Conservation (phyloP, 1,140 invertebrate genomes). For the Zelostemma sp. region DNA sequence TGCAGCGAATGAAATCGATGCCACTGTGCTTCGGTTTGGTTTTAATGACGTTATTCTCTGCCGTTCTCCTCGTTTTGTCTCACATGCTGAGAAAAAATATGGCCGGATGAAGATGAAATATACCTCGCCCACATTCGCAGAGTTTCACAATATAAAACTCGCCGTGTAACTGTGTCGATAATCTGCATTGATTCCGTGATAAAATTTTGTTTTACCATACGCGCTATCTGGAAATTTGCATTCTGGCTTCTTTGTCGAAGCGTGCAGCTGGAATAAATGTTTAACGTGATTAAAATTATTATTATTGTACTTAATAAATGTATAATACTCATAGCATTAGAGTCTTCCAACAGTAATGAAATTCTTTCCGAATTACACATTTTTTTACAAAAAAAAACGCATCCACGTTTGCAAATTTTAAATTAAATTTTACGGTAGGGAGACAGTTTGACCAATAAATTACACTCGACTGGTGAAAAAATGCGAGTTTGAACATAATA, state of each 20-base stretch:
- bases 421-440: too few relatives aligned
- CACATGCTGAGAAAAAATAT: constrained; percentile 7
- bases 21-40: not conserved
- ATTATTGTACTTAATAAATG: not conserved
- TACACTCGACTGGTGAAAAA: not conserved
- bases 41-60: constrained; percentile 10
- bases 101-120: constrained; percentile 7
- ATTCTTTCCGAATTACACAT: too few relatives aligned
- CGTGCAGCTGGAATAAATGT: not conserved
- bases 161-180: not conserved
- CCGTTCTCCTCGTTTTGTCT: constrained; percentile 5
- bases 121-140: not conserved
- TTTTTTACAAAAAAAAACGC: too few relatives aligned
- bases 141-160: not conserved
- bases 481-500: not conserved
- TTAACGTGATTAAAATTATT: not conserved
- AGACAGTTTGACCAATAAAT: too few relatives aligned
- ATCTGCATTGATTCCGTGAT: constrained; percentile 6
- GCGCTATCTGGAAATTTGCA: not conserved
- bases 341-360: too few relatives aligned
- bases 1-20: constrained; percentile 9
- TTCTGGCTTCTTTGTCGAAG: not conserved
- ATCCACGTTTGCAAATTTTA: too few relatives aligned
- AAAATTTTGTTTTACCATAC: not conserved
- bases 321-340: too few relatives aligned